Base-by-base conservation (phyloP, 2,113 vertebrate species). In the Elachura formosa region DNA sequence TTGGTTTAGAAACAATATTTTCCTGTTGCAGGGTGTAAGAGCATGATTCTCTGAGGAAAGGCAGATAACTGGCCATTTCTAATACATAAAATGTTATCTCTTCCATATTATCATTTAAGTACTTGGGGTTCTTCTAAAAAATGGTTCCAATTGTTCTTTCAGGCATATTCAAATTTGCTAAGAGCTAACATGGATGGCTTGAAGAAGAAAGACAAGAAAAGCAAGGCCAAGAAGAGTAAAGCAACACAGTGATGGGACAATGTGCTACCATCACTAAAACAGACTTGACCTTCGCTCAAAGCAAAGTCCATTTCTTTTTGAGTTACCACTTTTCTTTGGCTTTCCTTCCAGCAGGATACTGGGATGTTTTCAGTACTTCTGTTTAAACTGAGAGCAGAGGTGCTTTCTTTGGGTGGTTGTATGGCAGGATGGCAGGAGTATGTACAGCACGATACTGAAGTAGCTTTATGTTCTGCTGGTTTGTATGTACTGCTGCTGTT, bases 121-220 rank as follows among this genome's bases (percentile, higher is more conserved):
- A 41, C 61, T 49, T 67, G 29, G 33, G 14, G 2, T 52, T 89
- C 29, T 79, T 82, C 23, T 36, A 67, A 88, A 89, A 67, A 88
- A 89, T 34, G 11, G 24, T 79, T 85, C n/a, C 38, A 18, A 40
- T 83, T 96, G 34, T 90, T 95, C 23, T 91, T 97, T 96, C 91
- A 99, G 99, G 99, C 99, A 3, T 99, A 99, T 76, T 99, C 99
- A 82, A 99, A 99, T 95, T 98, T 99, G 56, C 96, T 99, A 45
- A 98, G 99, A 98, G 99, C 99, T 29, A 99, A 99, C 98, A 99
- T 99, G 98, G 99, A 99, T 43, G 99, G 99, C 64, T 98, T 99
- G 94, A 99, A 99, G 98, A 99, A 99, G 97, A 99, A 99, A 96
- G 99, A 99, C 97, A 99, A 99, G 96, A 99, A 99, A 97, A 99